Conservation (phyloP, 2,797 vertebrate species). For the Clarias fuscus region DNA sequence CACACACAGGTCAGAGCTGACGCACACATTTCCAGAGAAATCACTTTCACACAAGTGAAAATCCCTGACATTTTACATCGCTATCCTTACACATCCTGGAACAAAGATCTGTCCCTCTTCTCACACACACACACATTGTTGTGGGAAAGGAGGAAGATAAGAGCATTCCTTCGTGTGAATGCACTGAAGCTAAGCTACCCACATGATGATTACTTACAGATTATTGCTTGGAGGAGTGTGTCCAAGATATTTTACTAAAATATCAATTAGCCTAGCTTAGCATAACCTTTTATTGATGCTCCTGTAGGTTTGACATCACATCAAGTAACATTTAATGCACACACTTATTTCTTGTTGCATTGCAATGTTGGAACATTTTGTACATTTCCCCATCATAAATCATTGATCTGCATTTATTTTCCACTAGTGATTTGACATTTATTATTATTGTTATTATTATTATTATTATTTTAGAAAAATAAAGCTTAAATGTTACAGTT, state of each 20-base stretch:
- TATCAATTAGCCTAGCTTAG: too few species aligned
- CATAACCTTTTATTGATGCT: too few species aligned
- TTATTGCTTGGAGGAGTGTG: background rate
- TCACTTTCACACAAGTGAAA: background rate
- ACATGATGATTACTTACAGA: background rate
- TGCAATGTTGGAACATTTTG: too few species aligned
- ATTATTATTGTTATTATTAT: too few species aligned
- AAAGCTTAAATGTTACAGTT: too few species aligned
- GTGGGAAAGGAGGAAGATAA: constrained; percentile 3
- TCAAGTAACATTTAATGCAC: too few species aligned
- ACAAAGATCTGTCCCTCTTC: background rate
- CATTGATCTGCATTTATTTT: too few species aligned
- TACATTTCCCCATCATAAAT: too few species aligned
- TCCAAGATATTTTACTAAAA: background rate
- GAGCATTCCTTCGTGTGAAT: background rate
- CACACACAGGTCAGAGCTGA: background rate
- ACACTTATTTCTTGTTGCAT: too few species aligned
- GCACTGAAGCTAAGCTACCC: background rate
- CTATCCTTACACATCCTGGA: background rate
- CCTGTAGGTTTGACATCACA: too few species aligned
- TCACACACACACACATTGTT: background rate
- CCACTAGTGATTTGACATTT: too few species aligned
- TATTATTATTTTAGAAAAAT: too few species aligned
- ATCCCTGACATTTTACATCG: background rate
- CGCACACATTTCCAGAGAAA: background rate